Evolutionary conservation across 1,140 invertebrate genomes (phyloP), one percentile per base, ranked within the genome.

Genomic region (Drosophila biarmipes): DNA sequence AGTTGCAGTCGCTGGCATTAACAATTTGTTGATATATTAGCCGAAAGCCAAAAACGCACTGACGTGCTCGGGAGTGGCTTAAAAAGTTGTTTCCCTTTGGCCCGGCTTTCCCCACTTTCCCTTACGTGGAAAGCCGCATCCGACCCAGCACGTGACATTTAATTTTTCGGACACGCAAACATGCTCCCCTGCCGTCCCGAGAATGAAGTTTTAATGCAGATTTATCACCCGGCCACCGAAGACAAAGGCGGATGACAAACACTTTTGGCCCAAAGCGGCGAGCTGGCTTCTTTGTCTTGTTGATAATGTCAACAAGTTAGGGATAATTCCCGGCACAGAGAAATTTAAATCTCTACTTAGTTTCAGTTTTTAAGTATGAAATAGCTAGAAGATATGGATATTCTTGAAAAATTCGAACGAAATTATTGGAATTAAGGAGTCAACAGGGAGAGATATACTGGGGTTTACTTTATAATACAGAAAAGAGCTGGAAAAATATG

Each of bases 21-120:
- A 67, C 67, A 84, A 84, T 84, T 85, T 85, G 67, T 53, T 86
- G 81, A 86, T 86, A 80, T 86, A 85, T 85, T 85, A 85, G 74
- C 81, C n/a, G 61, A 81, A 76, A 72, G 76, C 49, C 61, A 76
- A 54, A 19, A 54, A 19, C 38, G 21, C 38, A 38, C 56, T 73
- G 78, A 78, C 57, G 66, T 40, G 46, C 6, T 10, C 34, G 38
- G 34, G 15, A 56, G 27, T 68, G 78, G 74, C 80, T 82, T 64
- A 75, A 61, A 75, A 74, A 38, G 40, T 12, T 48, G 14, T 15
- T 21, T 45, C 19, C 40, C 62, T 7, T 38, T 48, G 14, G 14
- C 31, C 31, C 31, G 17, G 31, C 56, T 63, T 76, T 55, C 14
- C 29, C 1, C 2, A 2, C 29, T 31, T 10, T 31, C 7, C 29